These are phyloP conservation scores for Guaruba guarouba DNA, from an alignment of 2,113 vertebrate genomes.

Conservation along the genomic window DNA sequence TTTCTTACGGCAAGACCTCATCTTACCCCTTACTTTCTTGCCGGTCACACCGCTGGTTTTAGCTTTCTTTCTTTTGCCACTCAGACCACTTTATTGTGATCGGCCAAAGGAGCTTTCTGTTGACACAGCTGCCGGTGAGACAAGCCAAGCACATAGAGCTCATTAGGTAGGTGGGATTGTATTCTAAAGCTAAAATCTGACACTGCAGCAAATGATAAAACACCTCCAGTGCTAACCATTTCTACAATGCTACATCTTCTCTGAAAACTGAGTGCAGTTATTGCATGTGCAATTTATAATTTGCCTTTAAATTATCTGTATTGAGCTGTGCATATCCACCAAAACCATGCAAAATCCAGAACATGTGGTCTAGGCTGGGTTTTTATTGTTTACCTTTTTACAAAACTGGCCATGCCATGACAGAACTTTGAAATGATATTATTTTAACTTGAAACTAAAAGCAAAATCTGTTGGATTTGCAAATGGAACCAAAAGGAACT, in stretches of 20 bases:
- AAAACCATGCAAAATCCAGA: background rate
- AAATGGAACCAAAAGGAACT: background rate
- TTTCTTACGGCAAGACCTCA: background rate
- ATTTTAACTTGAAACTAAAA: background rate
- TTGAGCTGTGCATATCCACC: background rate
- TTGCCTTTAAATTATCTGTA: background rate
- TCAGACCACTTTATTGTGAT: background rate
- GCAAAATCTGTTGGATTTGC: background rate
- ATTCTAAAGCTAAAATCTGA: background rate
- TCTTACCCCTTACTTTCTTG: background rate
- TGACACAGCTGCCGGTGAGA: constrained; percentile 1
- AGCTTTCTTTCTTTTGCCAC: background rate
- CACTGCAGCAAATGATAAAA: background rate
- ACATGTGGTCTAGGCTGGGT: background rate
- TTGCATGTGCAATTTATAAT: background rate
- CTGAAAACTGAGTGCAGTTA: background rate
- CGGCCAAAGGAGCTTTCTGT: background rate
- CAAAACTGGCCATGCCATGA: background rate
- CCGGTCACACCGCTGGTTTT: background rate
- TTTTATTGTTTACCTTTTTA: background rate
- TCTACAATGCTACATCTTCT: background rate
- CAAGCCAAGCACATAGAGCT: background rate
- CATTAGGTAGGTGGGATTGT: constrained; percentile 1
- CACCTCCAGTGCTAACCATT: background rate
- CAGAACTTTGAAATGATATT: background rate